Base-by-base conservation (phyloP, 2,797 vertebrate species). In the Xenentodon cancila region DNA sequence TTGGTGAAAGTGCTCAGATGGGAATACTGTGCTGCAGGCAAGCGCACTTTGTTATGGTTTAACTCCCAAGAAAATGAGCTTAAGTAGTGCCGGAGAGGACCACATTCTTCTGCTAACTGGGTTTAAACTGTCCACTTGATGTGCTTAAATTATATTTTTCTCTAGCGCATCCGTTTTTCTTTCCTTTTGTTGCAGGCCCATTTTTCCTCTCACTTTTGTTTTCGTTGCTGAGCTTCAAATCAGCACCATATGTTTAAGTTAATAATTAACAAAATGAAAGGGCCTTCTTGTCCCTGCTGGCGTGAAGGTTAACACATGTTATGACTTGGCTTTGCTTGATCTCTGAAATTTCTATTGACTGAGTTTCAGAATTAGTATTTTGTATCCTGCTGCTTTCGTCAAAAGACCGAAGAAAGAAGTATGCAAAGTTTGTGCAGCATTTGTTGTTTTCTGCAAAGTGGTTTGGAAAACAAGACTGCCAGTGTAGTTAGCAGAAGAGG, bases 301-400 rank as follows among this genome's bases (percentile, higher is more conserved):
- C 70, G 59, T 61, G 71, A 82, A 86, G 68, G 79, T 85, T 68
- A 71, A 18, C 69, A 52, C 40, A 55, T 69, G 61, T 81, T 74
- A 76, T 89, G 84, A 86, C 77, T 89, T 76, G 72, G n/a, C 9
- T 68, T 32, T 53, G 62, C 76, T 84, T 81, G 77, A 84, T 85
- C 64, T 81, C 77, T 89, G 61, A 88, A 80, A 85, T 89, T 80
- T 82, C 52, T 74, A 75, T 59, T 12, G 19, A 64, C 73, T 57
- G 17, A 51, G 81, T 92, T 91, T 92, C 89, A 77, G 4, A 80
- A 68, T 91, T 81, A 79, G 73, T 86, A 0, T 20, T 56, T 69
- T 59, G 73, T 84, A 46, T 85, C 71, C 30, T 32, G 67, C 44
- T 48, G 69, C 80, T 79, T 76, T 75, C 80, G 55, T 86, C 87